These are phyloP conservation scores for Leptosomus discolor DNA, from an alignment of 2,113 vertebrate genomes.

Conservation along the genomic window DNA sequence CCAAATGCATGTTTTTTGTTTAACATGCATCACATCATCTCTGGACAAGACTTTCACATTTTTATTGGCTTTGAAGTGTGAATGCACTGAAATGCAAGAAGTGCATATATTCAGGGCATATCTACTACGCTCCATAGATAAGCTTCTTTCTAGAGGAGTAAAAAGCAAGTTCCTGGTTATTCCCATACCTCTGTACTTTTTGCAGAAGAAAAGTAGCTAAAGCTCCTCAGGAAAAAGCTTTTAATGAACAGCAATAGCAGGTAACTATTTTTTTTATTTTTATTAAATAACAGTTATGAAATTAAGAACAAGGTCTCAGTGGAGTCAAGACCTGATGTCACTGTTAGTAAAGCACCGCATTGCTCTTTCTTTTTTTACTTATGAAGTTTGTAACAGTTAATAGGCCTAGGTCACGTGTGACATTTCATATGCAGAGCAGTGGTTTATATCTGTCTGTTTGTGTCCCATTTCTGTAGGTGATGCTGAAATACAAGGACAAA, in stretches of 20 bases:
- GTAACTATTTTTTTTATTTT: background rate
- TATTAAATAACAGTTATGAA: background rate
- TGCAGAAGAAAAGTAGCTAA: background rate
- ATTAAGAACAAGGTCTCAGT: background rate
- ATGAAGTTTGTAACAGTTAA: background rate
- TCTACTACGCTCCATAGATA: background rate
- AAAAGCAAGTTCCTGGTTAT: background rate
- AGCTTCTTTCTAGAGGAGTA: background rate
- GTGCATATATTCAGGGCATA: background rate
- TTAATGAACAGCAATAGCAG: background rate
- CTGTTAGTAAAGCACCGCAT: background rate
- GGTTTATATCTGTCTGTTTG: background rate
- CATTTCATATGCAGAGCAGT: background rate
- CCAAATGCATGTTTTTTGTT: background rate
- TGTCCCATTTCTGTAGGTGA: constrained; percentile 80
- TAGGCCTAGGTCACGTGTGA: background rate
- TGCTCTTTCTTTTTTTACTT: background rate
- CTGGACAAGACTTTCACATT: background rate
- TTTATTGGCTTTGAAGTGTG: background rate
- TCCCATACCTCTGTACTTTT: background rate
- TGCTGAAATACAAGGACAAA: constrained; percentile 99
- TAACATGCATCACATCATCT: background rate
- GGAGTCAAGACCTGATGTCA: background rate
- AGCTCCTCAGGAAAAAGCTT: background rate
- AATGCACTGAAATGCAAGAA: background rate